These are phyloP conservation scores for Pyrrhosoma nymphula DNA, from an alignment of 2,888 invertebrate species.

Conservation along the genomic window DNA sequence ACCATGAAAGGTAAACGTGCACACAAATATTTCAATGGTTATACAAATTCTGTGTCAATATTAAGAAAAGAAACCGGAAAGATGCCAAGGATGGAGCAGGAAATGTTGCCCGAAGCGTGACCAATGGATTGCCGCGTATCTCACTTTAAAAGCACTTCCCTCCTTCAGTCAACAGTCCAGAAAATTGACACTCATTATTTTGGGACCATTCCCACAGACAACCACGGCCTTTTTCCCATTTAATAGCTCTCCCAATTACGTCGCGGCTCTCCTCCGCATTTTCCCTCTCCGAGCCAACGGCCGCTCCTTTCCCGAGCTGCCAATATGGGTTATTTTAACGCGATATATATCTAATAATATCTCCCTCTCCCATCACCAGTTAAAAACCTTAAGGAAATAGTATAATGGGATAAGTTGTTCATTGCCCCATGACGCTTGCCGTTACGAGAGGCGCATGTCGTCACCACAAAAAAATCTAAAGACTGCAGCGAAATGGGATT, in stretches of 20 bases:
- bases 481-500: neutral
- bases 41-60: neutral
- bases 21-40: neutral
- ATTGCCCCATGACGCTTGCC: neutral
- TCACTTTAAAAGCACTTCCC: conserved; percentile 13
- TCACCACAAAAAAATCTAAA: neutral
- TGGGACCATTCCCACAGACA: conserved; percentile 35
- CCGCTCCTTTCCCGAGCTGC: neutral
- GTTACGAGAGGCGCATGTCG: neutral
- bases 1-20: neutral
- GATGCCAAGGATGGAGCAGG: neutral
- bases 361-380: neutral
- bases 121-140: conserved; percentile 22
- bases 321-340: conserved; percentile 27
- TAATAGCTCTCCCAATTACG: conserved; percentile 31
- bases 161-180: conserved; percentile 39
- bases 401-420: conserved; percentile 32
- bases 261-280: neutral
- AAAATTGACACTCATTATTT: conserved; percentile 32
- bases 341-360: conserved; percentile 26
- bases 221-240: neutral
- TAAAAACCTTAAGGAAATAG: conserved; percentile 1
- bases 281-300: neutral
- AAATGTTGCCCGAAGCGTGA: conserved; percentile 7
- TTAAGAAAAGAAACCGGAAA: neutral